Evolutionary conservation across 2,797 vertebrate species (phyloP).

Genomic region (Diglossa cyanea): DNA sequence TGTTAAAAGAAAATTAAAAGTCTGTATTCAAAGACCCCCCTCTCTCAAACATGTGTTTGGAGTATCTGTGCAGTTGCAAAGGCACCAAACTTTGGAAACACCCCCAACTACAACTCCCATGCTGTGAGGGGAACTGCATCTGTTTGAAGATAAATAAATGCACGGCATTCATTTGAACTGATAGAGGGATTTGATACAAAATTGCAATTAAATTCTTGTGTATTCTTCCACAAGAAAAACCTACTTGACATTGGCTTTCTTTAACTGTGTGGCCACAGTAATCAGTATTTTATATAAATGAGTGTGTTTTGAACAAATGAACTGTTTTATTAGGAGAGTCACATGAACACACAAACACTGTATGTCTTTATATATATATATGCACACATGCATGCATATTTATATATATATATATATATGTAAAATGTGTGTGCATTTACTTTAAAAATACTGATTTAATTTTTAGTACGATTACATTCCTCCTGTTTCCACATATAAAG

Average conservation of each 20-base stretch:
- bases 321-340: neutral
- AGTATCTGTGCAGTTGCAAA: neutral
- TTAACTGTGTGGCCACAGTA: neutral
- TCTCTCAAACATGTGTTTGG: neutral
- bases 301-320: neutral
- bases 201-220: neutral
- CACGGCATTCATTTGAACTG: neutral
- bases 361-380: neutral
- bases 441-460: neutral
- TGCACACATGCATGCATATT: neutral
- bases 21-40: neutral
- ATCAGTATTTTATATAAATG: neutral
- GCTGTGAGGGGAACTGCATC: neutral
- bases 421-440: neutral
- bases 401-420: neutral
- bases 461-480: neutral
- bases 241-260: neutral
- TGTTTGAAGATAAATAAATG: neutral
- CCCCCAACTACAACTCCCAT: accelerated
- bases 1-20: constrained; percentile 31
- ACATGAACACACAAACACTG: neutral
- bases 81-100: neutral
- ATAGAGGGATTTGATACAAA: neutral
- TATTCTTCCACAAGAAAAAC: neutral
- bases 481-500: neutral